These are phyloP conservation scores for Nomada flava DNA, from an alignment of 2,888 invertebrate genomes.

Conservation along the genomic window DNA sequence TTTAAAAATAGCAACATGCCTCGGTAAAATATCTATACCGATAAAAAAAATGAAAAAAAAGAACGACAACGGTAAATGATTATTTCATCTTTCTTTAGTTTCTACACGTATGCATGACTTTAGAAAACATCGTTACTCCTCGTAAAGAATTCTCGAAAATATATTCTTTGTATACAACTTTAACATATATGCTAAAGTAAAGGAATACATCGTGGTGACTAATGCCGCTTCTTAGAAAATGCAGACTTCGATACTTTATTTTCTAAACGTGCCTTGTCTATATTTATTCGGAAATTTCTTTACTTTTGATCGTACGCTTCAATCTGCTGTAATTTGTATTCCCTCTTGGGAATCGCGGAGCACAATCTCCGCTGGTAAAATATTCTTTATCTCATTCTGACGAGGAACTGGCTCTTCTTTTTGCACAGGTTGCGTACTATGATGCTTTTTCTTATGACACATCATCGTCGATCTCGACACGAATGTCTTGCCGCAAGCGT, in stretches of 20 bases:
- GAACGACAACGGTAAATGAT: conserved; percentile 27
- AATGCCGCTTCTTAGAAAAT: conserved; percentile 64
- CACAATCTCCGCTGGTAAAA: conserved; percentile 63
- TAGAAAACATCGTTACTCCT: conserved; percentile 49
- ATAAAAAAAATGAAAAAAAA: conserved; percentile 20
- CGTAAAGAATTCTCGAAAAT: conserved; percentile 63
- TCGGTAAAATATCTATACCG: conserved; percentile 39
- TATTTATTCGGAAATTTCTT: conserved; percentile 31
- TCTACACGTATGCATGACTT: conserved; percentile 33
- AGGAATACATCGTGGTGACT: conserved; percentile 66
- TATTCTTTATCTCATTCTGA: conserved; percentile 53
- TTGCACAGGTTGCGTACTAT: conserved; percentile 59
- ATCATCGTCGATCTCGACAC: conserved; percentile 87
- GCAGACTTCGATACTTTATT: conserved; percentile 54
- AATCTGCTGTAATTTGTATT: conserved; percentile 72
- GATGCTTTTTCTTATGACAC: conserved; percentile 86
- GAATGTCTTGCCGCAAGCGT: conserved; percentile 86
- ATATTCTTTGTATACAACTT: conserved; percentile 68
- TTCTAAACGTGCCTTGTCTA: conserved; percentile 18
- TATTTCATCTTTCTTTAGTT: conserved; percentile 26
- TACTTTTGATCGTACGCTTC: conserved; percentile 30
- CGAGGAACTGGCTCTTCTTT: conserved; percentile 66
- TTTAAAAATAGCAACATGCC: conserved; percentile 32
- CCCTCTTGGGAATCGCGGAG: conserved; percentile 70
- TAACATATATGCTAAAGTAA: conserved; percentile 55